phyloP scores from a whole-genome alignment of 2,113 vertebrate genomes.

The Caranx ignobilis region DNA sequence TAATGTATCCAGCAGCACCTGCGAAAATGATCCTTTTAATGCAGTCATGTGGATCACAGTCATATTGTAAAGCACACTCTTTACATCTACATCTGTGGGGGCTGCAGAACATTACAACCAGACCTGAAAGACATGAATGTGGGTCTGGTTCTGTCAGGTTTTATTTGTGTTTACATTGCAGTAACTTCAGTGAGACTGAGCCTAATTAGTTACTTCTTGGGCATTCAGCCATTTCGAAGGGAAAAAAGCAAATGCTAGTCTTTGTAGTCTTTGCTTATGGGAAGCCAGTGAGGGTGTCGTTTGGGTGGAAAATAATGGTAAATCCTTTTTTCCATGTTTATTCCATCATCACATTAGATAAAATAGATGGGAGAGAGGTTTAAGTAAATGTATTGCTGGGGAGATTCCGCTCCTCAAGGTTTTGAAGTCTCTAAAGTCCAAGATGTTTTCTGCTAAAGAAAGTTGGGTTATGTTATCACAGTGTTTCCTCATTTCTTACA shows the following conservation, averaged over 20 bases:
- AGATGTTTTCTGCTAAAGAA: too few relatives aligned
- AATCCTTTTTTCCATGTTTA: background rate
- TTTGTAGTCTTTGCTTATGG: background rate
- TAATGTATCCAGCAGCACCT: constrained; percentile 19
- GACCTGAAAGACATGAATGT: background rate
- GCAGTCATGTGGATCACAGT: constrained; percentile 14
- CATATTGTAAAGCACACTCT: constrained; percentile 13
- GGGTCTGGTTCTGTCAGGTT: background rate
- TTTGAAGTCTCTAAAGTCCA: too few relatives aligned
- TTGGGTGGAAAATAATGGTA: too few relatives aligned
- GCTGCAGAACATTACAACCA: background rate
- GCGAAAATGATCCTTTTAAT: constrained; percentile 17
- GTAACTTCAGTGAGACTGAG: constrained; percentile 1
- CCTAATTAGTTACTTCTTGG: background rate
- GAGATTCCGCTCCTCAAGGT: too few relatives aligned
- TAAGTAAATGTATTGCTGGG: background rate
- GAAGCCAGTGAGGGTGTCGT: constrained; percentile 9
- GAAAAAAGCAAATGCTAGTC: background rate
- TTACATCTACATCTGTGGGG: background rate
- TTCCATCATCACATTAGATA: background rate
- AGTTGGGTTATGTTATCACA: too few relatives aligned
- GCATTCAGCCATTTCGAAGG: background rate
- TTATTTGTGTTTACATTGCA: constrained; percentile 8
- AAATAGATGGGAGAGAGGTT: background rate
- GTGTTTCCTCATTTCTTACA: too few relatives aligned